Base-by-base conservation (phyloP, 2,797 vertebrate genomes). In the Coendou prehensilis region DNA sequence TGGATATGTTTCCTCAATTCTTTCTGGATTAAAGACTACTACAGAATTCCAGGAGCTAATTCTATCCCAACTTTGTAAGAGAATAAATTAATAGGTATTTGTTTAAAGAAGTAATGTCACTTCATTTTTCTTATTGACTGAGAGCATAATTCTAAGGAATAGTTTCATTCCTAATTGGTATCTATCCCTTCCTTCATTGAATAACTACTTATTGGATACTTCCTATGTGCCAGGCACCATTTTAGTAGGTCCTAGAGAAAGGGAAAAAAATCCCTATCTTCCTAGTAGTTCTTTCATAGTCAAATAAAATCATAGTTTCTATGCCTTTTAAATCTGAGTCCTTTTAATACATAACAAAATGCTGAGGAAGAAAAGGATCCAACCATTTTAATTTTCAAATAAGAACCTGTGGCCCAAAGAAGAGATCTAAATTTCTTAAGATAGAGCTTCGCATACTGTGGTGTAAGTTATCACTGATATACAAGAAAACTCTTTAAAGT, bases 81-180 rank as follows among this genome's bases (percentile, higher is more conserved):
- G 8, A 86, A 87, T 57, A 84, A 84, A 14, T 17, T 33, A 80
- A 80, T 26, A 93, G 41, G 45, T 67, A 85, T 30, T 75, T 37
- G 28, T 83, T 86, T 79, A 10, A 89, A 78, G 89, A 87, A 79
- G 52, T 64, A 91, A 82, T 54, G 67, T 41, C n/a, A 50, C 30
- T 73, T 73, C 64, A 85, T 85, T 87, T 91, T 91, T n/a, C 86
- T 90, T 73, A 87, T 75, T 73, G 45, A 93, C 59, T 88, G 57
- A 93, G 9, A 89, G 22, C 37, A 71, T 30, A 93, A 54, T 83
- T 96, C 85, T 96, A 85, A 92, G 47, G 83, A 56, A 79, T 63
- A 81, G 69, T 87, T 93, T 93, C 45, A 92, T 88, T 95, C 26
- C 50, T 92, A 86, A 93, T 11, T 59, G 2, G 9, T 47, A 79